Base-by-base conservation (phyloP, 2,113 vertebrate species). In the Megaptera novaeangliae region DNA sequence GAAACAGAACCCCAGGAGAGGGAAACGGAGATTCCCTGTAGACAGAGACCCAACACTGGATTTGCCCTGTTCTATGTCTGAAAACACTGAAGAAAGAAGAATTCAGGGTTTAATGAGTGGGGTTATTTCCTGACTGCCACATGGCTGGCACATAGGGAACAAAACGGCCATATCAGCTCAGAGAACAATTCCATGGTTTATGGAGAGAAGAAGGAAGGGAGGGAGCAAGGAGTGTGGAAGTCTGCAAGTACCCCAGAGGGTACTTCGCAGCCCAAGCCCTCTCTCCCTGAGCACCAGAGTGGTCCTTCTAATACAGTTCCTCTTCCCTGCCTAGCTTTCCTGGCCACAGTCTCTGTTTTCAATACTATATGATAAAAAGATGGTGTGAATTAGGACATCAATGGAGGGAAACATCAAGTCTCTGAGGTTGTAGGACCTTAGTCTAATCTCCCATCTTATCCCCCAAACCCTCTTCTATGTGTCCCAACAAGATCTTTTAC, bases 211-310 rank as follows among this genome's bases (percentile, higher is more conserved):
- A 31, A 34, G 31, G 10, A 90, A 18, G 61, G 27, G 78, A 41
- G 6, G 9, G 11, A 64, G 18, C n/a, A n/a, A 71, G 63, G 74
- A 77, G 1, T 57, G 49, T 0, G 2, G 66, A 63, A 13, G 17
- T n/a, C 41, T 55, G 23, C 8, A 7, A 15, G 41, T 8, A 55
- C 9, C 29, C 36, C 36, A 39, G 52, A 61, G 10, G 55, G 55
- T 7, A 8, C 23, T 34, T 61, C 8, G 21, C 5, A 31, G 14
- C 18, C 61, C 27, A 12, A 59, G 11, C 6, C 80, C 84, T 27
- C 52, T 20, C 25, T 61, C 49, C n/a, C 6, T 2, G 0, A 52
- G 72, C 6, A 14, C 4, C 49, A 57, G 41, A 41, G 27, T 1
- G 18, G 41, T n/a, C 17, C 17, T 34, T 46, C 13, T 6, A 3